Conservation (phyloP, 2,113 vertebrate genomes). For the Corvus hawaiiensis region DNA sequence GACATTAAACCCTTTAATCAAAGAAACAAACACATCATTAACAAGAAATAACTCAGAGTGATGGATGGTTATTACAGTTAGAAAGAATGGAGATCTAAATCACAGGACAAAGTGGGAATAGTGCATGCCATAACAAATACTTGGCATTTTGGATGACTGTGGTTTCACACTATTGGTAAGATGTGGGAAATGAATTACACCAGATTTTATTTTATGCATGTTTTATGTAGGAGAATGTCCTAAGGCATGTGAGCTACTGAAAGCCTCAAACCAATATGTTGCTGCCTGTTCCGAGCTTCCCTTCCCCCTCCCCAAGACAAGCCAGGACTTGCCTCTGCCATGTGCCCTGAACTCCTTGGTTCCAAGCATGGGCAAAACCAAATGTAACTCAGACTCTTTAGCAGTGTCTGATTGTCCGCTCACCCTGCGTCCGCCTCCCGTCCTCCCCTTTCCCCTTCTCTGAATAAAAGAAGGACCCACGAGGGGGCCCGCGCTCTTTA, state of each 20-base stretch:
- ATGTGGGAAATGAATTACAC: not conserved
- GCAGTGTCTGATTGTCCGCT: too few species aligned
- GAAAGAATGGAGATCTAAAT: not conserved
- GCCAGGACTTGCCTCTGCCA: too few species aligned
- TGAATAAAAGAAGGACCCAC: too few species aligned
- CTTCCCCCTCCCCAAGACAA: too few species aligned
- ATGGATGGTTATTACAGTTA: not conserved
- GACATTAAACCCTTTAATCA: conserved; percentile 17
- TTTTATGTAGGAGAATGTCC: not conserved
- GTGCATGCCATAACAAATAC: not conserved
- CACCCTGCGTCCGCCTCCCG: too few species aligned
- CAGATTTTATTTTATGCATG: not conserved
- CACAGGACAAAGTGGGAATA: not conserved
- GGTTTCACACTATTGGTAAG: not conserved
- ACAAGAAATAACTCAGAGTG: not conserved
- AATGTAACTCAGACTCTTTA: too few species aligned
- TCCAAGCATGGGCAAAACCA: too few species aligned
- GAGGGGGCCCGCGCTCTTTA: too few species aligned
- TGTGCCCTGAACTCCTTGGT: too few species aligned
- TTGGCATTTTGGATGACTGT: not conserved
- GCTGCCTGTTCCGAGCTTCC: too few species aligned
- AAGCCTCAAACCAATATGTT: not conserved
- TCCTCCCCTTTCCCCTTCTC: too few species aligned
- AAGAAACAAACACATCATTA: conserved; percentile 28
- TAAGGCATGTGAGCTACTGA: not conserved